A percentile compares a stretch with the other conserved stretches of the same genome.
phyloP scores from a whole-genome alignment of 1,140 invertebrate genomes.

The Asobara japonica region DNA sequence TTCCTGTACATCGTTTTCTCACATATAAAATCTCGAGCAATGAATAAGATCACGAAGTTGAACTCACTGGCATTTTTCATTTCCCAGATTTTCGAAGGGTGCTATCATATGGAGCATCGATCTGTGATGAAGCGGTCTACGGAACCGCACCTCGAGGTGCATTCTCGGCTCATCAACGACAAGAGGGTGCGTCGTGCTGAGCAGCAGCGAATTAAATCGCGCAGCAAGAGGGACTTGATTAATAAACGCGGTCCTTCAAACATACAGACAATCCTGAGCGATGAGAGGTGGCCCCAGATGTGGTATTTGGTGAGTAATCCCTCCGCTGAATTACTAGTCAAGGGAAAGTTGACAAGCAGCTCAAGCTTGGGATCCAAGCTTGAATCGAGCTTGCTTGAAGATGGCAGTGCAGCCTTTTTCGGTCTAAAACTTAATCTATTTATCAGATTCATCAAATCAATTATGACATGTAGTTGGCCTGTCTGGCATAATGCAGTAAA shows the following conservation, averaged over 20 bases:
- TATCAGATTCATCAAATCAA: too few relatives aligned
- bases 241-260: slow-evolving; percentile 55
- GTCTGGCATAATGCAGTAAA: too few relatives aligned
- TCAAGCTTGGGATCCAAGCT: too few relatives aligned
- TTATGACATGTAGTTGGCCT: too few relatives aligned
- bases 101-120: slow-evolving; percentile 84
- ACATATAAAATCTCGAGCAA: too few relatives aligned
- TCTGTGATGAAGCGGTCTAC: slow-evolving; percentile 78
- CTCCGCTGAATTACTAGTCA: too few relatives aligned
- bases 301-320: slow-evolving; percentile 90
- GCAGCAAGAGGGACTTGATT: slow-evolving; percentile 77
- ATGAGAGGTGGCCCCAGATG: slow-evolving; percentile 88
- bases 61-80: slow-evolving; percentile 46
- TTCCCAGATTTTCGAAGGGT: slow-evolving; percentile 82
- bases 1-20: too few relatives aligned
- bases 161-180: slow-evolving; percentile 74
- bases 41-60: too few relatives aligned
- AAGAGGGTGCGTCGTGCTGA: slow-evolving; percentile 76
- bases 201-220: slow-evolving; percentile 75
- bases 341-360: too few relatives aligned
- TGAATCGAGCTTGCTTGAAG: too few relatives aligned
- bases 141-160: slow-evolving; percentile 73
- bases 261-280: slow-evolving; percentile 71
- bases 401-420: too few relatives aligned
- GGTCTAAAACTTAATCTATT: too few relatives aligned